Base-by-base conservation (phyloP, 2,113 vertebrate species). In the Hydrochoerus hydrochaeris region DNA sequence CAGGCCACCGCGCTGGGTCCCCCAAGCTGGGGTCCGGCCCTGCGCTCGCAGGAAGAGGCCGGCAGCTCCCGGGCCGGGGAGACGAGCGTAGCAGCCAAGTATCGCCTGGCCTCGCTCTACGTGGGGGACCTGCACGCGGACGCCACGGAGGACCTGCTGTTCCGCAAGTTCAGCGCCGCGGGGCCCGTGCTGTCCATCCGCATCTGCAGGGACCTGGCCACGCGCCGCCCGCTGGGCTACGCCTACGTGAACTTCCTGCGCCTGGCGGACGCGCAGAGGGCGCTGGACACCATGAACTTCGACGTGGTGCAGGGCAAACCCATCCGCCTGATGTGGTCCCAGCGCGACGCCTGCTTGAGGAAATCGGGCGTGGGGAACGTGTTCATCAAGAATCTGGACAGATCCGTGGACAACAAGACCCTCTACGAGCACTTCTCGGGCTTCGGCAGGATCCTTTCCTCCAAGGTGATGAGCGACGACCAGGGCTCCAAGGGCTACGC, bases 251-350 rank as follows among this genome's bases (percentile, higher is more conserved):
- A 97, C 85, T 97, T 98, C 44, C 91, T 97, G 44, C 90, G 93
- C 22, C 41, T 65, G 63, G 95, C 90, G 0, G 98, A 98, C 57
- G 99, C 99, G 24, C 99, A 99, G 97, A 99, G 99, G 98, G 99
- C 99, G 82, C 98, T 99, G 93, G 99, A 99, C 97, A 99, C 99
- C 85, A 99, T 99, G 99, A 99, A 99, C 98, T 99, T 99, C 90
- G 99, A 99, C 86, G 98, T 99, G 98, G 99, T 99, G 92, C 99
- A 99, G 97, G 99, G 99, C 80, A 99, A 99, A 85, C 99, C 99
- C 57, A 99, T 99, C 98, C 99, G 99, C 96, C 99, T 99, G 98
- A 99, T 99, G 99, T 99, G 99, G 99, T 99, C 99, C 32, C 99
- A 99, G 94, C 99, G 99, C 94, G 99, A 99, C 91, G 99, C 99